Conservation (phyloP, 1,140 invertebrate genomes). For the Helicoverpa zea region DNA sequence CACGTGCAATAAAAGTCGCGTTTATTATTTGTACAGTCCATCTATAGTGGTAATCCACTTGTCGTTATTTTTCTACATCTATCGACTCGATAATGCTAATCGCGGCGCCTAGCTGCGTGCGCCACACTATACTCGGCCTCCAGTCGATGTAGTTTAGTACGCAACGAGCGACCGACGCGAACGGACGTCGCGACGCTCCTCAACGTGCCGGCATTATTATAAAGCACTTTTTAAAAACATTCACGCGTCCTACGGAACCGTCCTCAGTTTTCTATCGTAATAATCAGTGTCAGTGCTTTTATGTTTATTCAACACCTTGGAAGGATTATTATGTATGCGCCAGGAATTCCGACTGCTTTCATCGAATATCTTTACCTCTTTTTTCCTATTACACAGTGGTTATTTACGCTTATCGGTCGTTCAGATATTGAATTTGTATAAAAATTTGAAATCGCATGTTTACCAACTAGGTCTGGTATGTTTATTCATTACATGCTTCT, state of each 20-base stretch:
- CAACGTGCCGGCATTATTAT: slow-evolving; percentile 66
- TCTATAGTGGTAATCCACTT: slow-evolving; percentile 49
- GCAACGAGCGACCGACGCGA: slow-evolving; percentile 64
- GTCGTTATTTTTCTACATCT: slow-evolving; percentile 55
- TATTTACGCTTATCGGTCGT: slow-evolving; percentile 48
- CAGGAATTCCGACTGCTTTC: slow-evolving; percentile 40
- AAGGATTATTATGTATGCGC: slow-evolving; percentile 47
- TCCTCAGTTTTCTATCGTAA: slow-evolving; percentile 56
- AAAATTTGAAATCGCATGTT: slow-evolving; percentile 63
- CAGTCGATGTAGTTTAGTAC: slow-evolving; percentile 77
- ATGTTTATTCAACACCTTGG: slow-evolving; percentile 52
- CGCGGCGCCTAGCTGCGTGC: slow-evolving; percentile 68
- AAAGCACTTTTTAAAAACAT: slow-evolving; percentile 60
- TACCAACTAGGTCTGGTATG: slow-evolving; percentile 56
- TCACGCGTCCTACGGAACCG: slow-evolving; percentile 55
- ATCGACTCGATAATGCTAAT: slow-evolving; percentile 78
- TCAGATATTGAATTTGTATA: slow-evolving; percentile 49
- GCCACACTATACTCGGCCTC: slow-evolving; percentile 70
- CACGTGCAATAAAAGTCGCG: slow-evolving; percentile 4
- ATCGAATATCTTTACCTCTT: slow-evolving; percentile 42
- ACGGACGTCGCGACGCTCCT: slow-evolving; percentile 62
- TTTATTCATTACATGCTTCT: slow-evolving; percentile 60
- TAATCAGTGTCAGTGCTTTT: slow-evolving; percentile 47
- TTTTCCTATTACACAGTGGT: slow-evolving; percentile 34
- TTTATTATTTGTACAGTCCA: slow-evolving; percentile 28